These are phyloP conservation scores for Lymantria monacha DNA, from an alignment of 2,888 invertebrate genomes.

Conservation along the genomic window DNA sequence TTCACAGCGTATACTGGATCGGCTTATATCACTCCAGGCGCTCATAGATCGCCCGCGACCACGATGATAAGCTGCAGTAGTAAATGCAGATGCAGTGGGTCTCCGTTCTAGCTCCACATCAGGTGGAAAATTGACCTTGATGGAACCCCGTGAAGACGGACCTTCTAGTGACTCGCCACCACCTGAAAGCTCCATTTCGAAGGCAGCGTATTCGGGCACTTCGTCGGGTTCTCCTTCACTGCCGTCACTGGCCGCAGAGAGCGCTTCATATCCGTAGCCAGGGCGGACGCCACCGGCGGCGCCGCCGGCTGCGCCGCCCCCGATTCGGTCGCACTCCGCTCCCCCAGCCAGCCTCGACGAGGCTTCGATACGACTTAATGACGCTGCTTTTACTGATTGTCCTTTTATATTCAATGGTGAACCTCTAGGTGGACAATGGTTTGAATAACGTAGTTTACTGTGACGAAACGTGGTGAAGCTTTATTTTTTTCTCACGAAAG, in stretches of 20 bases:
- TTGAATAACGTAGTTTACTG: conserved; percentile 75
- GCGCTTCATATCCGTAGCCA: conserved; percentile 76
- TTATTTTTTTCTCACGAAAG: conserved; percentile 37
- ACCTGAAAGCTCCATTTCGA: conserved; percentile 73
- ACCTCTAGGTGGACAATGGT: conserved; percentile 61
- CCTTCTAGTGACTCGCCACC: conserved; percentile 69
- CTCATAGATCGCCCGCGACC: conserved; percentile 89
- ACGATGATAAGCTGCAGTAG: conserved; percentile 74
- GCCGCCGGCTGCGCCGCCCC: conserved; percentile 47
- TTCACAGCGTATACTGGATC: conserved; percentile 91
- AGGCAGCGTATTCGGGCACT: conserved; percentile 67
- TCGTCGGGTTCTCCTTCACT: conserved; percentile 72
- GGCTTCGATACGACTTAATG: conserved; percentile 73
- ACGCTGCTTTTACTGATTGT: conserved; percentile 66
- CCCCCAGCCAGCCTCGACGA: conserved; percentile 66
- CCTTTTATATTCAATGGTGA: conserved; percentile 64
- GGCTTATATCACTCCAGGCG: conserved; percentile 93
- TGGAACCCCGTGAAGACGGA: conserved; percentile 75
- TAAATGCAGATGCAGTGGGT: conserved; percentile 65
- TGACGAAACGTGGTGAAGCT: conserved; percentile 77
- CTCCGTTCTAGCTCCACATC: conserved; percentile 76
- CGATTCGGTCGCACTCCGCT: conserved; percentile 57
- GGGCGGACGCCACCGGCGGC: conserved; percentile 71
- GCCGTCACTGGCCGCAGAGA: conserved; percentile 75
- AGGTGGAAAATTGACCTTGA: conserved; percentile 86